Conservation (phyloP, 2,113 vertebrate genomes). For the Rhipidura dahli region DNA sequence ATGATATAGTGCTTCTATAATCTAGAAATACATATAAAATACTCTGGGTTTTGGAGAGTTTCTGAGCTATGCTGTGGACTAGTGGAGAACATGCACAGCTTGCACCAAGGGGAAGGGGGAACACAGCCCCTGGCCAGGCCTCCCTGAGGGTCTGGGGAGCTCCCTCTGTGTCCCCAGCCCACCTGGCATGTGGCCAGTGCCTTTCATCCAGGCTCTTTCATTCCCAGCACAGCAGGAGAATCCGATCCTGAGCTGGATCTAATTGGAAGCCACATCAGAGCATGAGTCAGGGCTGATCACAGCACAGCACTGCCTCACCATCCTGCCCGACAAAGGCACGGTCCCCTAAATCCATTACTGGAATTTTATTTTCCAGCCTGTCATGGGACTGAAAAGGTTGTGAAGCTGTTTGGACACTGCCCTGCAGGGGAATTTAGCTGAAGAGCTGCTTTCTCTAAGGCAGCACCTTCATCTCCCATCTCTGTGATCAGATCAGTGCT, state of each 20-base stretch:
- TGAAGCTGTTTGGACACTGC: neutral
- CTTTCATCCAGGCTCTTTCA: neutral
- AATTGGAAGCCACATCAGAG: neutral
- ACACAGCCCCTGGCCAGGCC: accelerated
- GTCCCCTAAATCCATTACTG: neutral
- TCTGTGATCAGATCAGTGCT: neutral
- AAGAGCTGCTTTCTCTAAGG: neutral
- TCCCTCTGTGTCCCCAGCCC: accelerated
- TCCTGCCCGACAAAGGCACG: neutral
- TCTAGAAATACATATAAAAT: neutral
- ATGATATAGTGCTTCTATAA: neutral
- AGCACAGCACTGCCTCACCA: neutral
- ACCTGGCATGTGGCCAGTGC: accelerated
- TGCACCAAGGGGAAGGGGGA: neutral
- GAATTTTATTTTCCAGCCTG: neutral
- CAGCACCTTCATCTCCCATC: neutral
- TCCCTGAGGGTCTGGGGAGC: accelerated
- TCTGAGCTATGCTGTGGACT: neutral
- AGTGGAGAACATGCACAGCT: accelerated
- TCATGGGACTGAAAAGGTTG: neutral
- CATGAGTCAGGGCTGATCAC: neutral
- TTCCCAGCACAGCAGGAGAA: neutral
- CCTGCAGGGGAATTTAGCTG: neutral
- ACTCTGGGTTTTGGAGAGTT: neutral
- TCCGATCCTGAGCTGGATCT: accelerated